Percentiles rank a stretch among this genome's conserved stretches.
Conservation (phyloP, 2,888 invertebrate genomes). For the Lasius fuliginosus region DNA sequence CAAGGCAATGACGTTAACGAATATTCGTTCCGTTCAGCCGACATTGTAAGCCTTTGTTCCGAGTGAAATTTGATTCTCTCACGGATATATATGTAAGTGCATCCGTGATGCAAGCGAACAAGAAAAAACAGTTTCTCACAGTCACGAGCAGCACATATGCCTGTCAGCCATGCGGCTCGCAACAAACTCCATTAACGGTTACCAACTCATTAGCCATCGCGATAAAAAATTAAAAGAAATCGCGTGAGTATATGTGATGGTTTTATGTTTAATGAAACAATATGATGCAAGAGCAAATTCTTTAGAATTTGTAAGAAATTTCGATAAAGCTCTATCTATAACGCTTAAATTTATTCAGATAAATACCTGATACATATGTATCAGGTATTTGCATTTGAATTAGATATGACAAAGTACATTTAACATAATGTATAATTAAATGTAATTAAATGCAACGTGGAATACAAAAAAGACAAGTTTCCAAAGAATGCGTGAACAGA, state of each 20-base stretch:
- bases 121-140: constrained; percentile 38
- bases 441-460: not conserved
- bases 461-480: not conserved
- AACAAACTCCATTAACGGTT: constrained; percentile 20
- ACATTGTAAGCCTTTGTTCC: constrained; percentile 2
- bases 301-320: not conserved
- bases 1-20: not conserved
- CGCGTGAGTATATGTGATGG: not conserved
- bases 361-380: not conserved
- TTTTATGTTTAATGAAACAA: not conserved
- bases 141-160: constrained; percentile 28
- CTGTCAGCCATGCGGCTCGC: constrained; percentile 16
- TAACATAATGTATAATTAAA: not conserved
- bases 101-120: not conserved
- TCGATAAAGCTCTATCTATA: not conserved
- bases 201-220: constrained; percentile 1
- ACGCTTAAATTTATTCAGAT: not conserved
- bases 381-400: not conserved
- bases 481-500: not conserved
- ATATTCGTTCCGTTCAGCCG: not conserved
- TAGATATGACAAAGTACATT: not conserved
- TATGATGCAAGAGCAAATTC: too few relatives aligned
- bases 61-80: constrained; percentile 26
- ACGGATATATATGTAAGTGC: constrained; percentile 41
- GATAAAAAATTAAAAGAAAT: constrained; percentile 9